These are phyloP conservation scores for Epirrhoe tristata DNA, from an alignment of 2,888 invertebrate genomes.

Conservation along the genomic window DNA sequence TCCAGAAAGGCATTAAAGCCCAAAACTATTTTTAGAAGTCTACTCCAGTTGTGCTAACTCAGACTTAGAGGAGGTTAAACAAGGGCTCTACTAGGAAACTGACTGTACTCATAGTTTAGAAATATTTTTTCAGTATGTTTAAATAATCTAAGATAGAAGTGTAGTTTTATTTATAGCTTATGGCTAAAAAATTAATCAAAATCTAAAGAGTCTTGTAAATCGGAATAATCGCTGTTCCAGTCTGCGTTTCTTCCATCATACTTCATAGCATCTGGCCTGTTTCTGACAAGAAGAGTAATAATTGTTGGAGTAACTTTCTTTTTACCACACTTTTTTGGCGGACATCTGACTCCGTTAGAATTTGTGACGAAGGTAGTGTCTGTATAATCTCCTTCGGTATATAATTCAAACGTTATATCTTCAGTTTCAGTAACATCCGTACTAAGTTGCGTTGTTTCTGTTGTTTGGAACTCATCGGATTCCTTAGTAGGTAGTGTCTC, in stretches of 20 bases:
- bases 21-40: no score
- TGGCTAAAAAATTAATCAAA: not conserved
- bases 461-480: no score
- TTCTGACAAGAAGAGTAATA: not conserved
- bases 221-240: slow-evolving; percentile 23
- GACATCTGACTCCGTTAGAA: slow-evolving; percentile 29
- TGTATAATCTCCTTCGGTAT: not conserved
- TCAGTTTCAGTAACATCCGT: slow-evolving; percentile 12
- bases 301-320: slow-evolving; percentile 15
- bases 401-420: slow-evolving; percentile 17
- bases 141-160: no score
- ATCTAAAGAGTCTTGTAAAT: slow-evolving; percentile 18
- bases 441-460: not conserved
- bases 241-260: slow-evolving; percentile 7
- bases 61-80: no score
- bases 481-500: no score
- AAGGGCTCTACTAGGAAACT: no score
- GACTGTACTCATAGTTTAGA: no score
- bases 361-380: slow-evolving; percentile 14
- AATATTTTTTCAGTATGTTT: no score
- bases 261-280: not conserved
- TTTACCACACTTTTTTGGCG: slow-evolving; percentile 28
- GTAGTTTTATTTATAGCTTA: not conserved
- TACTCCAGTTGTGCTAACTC: no score
- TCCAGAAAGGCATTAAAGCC: no score